Evolutionary conservation across 2,113 vertebrate species (phyloP).

Genomic region (Cisticola juncidis): DNA sequence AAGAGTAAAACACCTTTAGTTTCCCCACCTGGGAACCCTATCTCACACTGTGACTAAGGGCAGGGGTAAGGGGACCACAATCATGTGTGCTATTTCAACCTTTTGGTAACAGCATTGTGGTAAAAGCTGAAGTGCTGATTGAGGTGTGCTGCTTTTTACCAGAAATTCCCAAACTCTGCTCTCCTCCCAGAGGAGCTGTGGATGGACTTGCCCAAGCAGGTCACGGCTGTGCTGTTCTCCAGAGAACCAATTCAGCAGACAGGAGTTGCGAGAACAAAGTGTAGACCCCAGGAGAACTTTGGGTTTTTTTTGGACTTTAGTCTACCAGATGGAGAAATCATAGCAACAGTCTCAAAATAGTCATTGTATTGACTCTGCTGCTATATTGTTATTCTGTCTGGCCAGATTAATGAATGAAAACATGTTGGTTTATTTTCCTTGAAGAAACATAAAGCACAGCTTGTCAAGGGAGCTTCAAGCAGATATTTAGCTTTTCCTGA

Average conservation of each 20-base stretch:
- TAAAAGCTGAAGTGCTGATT: background rate
- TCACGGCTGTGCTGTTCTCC: background rate
- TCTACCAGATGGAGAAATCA: background rate
- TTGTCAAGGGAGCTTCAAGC: background rate
- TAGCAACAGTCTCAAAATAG: background rate
- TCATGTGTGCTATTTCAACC: rapidly evolving
- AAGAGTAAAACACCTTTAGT: background rate
- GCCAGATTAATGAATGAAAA: background rate
- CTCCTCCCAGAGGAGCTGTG: background rate
- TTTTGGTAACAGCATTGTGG: background rate
- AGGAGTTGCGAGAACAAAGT: background rate
- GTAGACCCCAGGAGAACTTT: background rate
- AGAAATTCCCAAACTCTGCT: background rate
- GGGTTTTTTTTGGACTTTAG: background rate
- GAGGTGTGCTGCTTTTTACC: background rate
- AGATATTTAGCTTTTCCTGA: background rate
- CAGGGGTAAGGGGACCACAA: background rate
- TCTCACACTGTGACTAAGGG: background rate
- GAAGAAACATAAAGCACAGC: background rate
- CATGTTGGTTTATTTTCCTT: background rate
- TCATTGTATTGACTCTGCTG: background rate
- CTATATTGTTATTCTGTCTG: background rate
- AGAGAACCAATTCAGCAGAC: background rate
- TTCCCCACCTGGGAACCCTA: background rate
- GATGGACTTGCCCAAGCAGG: background rate